Evolutionary conservation across 2,797 vertebrate species (phyloP).

Genomic region (Sebastes hubbsi): DNA sequence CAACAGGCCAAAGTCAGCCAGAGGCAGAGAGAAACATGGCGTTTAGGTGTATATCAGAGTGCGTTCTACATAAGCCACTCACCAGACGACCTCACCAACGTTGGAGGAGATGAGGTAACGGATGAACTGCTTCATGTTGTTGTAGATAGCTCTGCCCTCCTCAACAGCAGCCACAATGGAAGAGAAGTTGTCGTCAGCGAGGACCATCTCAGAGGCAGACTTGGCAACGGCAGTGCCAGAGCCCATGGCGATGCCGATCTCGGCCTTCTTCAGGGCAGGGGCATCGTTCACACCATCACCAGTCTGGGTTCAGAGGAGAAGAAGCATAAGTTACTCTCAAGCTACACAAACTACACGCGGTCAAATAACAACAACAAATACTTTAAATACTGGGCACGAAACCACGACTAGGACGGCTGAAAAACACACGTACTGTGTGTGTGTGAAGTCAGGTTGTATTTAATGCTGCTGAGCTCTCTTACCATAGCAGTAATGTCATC

Average conservation of each 20-base stretch:
- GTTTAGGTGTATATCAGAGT: not conserved
- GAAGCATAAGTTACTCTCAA: not conserved
- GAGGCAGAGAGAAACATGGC: not conserved
- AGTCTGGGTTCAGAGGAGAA: constrained; percentile 77
- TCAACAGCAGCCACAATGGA: constrained; percentile 95
- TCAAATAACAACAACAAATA: too few relatives aligned
- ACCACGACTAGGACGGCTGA: not conserved
- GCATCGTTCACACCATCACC: constrained; percentile 96
- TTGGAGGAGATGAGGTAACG: constrained; percentile 98
- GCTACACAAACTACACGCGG: not conserved
- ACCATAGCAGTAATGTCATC: constrained; percentile 98
- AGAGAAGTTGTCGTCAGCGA: constrained; percentile 97
- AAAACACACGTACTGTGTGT: not conserved
- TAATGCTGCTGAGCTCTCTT: constrained; percentile 16
- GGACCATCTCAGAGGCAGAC: constrained; percentile 95
- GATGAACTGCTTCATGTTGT: constrained; percentile 99
- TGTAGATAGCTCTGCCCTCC: constrained; percentile 97
- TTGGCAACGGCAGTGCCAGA: constrained; percentile 97
- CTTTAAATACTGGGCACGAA: not conserved
- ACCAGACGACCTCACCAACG: constrained; percentile 97
- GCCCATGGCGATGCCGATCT: constrained; percentile 98
- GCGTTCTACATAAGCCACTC: constrained; percentile 54
- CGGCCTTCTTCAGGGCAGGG: constrained; percentile 95
- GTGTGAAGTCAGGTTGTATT: not conserved
- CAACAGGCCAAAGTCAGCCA: not conserved